Conservation (phyloP, 2,888 invertebrate genomes). For the Zelleria hepariella region DNA sequence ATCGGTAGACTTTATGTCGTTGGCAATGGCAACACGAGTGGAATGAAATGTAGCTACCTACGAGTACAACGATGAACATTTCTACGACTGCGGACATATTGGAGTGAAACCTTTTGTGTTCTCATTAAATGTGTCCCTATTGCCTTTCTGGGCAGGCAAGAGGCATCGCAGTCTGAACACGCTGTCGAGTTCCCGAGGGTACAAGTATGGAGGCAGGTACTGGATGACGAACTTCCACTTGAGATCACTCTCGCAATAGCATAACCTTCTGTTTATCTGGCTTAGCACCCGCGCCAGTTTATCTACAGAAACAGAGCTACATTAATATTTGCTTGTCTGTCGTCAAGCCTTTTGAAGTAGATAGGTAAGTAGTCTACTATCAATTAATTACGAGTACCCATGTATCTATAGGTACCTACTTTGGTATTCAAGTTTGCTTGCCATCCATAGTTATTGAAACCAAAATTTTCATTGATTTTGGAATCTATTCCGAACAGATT, state of each 20-base stretch:
- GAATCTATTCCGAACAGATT: too few relatives aligned
- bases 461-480: too few relatives aligned
- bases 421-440: too few relatives aligned
- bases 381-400: too few relatives aligned
- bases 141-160: slow-evolving; percentile 23
- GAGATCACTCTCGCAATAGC: slow-evolving; percentile 17
- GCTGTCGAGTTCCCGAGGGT: slow-evolving; percentile 35
- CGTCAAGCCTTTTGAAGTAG: too few relatives aligned
- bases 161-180: slow-evolving; percentile 33
- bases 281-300: slow-evolving; percentile 35
- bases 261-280: slow-evolving; percentile 23
- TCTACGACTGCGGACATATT: slow-evolving; percentile 57
- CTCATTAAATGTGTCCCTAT: slow-evolving; percentile 52
- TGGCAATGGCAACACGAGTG: too few relatives aligned
- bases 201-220: slow-evolving; percentile 37
- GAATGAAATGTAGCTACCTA: too few relatives aligned
- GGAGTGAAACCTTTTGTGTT: slow-evolving; percentile 62
- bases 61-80: slow-evolving; percentile 28
- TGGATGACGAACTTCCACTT: slow-evolving; percentile 20
- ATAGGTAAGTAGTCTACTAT: too few relatives aligned
- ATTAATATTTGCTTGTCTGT: neutral
- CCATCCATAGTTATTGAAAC: too few relatives aligned
- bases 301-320: slow-evolving; percentile 21
- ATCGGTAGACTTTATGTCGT: too few relatives aligned
- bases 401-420: too few relatives aligned